Conservation (phyloP, 92 coral and sea anemone species). For the Hydrozoanthus gracilis region DNA sequence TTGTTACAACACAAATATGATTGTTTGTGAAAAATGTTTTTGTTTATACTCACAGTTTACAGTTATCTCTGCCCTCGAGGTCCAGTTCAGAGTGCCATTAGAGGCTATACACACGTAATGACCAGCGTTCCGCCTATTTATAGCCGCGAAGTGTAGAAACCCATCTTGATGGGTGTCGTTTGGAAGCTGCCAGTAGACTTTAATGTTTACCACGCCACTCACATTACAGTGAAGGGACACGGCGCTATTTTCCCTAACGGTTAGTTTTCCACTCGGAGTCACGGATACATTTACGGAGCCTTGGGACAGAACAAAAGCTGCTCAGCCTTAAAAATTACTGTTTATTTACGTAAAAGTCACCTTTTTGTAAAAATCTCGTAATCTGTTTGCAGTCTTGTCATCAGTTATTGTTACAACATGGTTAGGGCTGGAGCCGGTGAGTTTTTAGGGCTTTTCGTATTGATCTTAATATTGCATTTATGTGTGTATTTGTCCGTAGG, state of each 20-base stretch:
- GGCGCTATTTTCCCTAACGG: neutral
- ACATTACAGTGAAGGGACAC: slow-evolving; percentile 1
- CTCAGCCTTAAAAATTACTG: neutral
- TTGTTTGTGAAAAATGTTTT: neutral
- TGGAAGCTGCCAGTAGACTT: slow-evolving; percentile 6
- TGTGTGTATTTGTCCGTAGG: no score
- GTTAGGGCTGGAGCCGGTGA: no score
- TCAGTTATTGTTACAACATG: no score
- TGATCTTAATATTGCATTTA: no score
- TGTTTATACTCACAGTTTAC: slow-evolving; percentile 1
- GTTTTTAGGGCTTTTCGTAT: no score
- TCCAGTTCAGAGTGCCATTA: slow-evolving; percentile 29
- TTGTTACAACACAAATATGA: no score
- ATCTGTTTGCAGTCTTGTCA: no score
- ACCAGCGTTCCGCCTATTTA: slow-evolving; percentile 27
- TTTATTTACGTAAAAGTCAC: no score
- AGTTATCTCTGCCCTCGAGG: neutral
- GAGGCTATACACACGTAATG: slow-evolving; percentile 9
- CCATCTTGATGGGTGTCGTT: neutral
- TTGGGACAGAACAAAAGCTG: neutral
- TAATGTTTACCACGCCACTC: neutral
- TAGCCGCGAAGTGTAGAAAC: slow-evolving; percentile 13
- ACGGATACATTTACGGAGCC: slow-evolving; percentile 22
- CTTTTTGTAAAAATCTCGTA: no score
- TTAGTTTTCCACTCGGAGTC: neutral